Percentiles rank a stretch among this genome's conserved stretches.
Conservation (phyloP, 2,888 invertebrate species). For the Resseliella maxima region DNA sequence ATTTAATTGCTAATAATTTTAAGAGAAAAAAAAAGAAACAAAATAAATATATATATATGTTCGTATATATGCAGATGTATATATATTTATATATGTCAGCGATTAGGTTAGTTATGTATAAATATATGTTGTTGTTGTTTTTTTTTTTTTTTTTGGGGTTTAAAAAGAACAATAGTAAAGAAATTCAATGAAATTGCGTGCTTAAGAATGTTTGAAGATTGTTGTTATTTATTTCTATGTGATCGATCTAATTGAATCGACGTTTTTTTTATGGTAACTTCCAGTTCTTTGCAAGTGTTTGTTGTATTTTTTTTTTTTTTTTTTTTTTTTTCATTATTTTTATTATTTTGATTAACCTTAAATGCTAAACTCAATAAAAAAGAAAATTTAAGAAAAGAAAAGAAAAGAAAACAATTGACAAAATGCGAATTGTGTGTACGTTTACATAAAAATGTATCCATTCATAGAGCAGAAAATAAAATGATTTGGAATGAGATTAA, state of each 20-base stretch:
- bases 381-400: background rate
- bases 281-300: background rate
- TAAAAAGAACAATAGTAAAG: background rate
- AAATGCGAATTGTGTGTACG: conserved; percentile 10
- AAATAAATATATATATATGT: background rate
- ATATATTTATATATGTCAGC: background rate
- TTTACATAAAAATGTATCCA: background rate
- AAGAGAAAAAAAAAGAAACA: background rate
- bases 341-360: background rate
- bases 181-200: conserved; percentile 48
- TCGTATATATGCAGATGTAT: background rate
- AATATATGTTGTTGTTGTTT: background rate
- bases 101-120: background rate
- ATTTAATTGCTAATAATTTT: conserved; percentile 48
- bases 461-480: background rate
- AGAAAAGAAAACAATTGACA: background rate
- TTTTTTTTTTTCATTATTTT: background rate
- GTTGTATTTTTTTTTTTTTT: background rate
- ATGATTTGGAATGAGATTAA: conserved; percentile 21
- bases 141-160: background rate
- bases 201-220: conserved; percentile 15
- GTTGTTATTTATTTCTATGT: background rate
- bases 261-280: background rate
- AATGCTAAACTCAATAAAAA: background rate
- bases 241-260: conserved; percentile 17